phyloP scores from a whole-genome alignment of 2,888 invertebrate species.

The Metellina segmentata region DNA sequence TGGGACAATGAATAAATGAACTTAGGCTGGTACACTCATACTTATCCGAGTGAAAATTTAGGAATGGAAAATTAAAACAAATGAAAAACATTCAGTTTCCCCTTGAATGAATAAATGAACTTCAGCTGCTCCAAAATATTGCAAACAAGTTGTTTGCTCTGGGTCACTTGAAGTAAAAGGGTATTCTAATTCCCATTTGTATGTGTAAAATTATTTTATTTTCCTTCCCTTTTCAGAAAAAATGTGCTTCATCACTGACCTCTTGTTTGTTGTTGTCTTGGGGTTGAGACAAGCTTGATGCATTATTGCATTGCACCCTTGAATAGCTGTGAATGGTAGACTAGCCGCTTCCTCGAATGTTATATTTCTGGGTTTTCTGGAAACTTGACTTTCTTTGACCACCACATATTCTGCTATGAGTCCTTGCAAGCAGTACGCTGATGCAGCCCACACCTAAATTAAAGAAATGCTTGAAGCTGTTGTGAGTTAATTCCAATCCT shows the following conservation, averaged over 20 bases:
- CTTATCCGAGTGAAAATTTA: no score
- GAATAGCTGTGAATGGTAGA: conserved; percentile 84
- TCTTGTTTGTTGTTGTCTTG: conserved; percentile 83
- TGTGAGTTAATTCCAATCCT: no score
- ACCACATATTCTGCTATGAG: conserved; percentile 84
- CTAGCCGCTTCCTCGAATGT: conserved; percentile 85
- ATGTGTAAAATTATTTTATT: no score
- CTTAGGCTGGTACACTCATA: no score
- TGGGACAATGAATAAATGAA: no score
- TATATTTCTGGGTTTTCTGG: conserved; percentile 84
- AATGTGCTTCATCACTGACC: conserved; percentile 80
- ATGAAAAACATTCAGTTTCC: no score
- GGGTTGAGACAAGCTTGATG: conserved; percentile 82
- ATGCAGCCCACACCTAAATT: conserved; percentile 82
- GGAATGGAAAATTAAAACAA: no score
- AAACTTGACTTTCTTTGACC: conserved; percentile 81
- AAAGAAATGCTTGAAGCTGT: neutral
- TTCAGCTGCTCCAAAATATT: no score
- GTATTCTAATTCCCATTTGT: no score
- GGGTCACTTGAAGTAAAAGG: no score
- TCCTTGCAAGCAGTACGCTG: conserved; percentile 84
- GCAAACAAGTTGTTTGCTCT: no score
- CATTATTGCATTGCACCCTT: conserved; percentile 83
- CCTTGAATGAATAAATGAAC: no score
- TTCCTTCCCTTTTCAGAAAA: neutral